These are phyloP conservation scores for Labeo catla DNA, from an alignment of 2,113 vertebrate species.

Conservation along the genomic window DNA sequence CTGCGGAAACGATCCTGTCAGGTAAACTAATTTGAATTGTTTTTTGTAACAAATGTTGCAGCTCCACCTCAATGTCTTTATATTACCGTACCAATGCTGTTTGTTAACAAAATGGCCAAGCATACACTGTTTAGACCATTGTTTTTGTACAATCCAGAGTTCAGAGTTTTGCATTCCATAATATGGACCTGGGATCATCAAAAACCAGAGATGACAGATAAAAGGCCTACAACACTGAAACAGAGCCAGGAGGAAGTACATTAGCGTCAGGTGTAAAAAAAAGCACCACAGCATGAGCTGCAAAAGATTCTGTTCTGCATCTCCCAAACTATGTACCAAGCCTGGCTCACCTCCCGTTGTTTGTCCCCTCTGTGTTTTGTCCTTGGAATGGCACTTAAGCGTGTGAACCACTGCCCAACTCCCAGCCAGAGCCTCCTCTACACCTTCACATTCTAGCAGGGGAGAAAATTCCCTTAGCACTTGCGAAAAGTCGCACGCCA, in stretches of 20 bases:
- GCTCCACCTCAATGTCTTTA: constrained; percentile 19
- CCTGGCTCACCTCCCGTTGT: constrained; percentile 16
- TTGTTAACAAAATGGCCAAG: constrained; percentile 24
- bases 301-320: neutral
- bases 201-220: constrained; percentile 16
- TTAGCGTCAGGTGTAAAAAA: constrained; percentile 33
- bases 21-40: neutral
- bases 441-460: constrained; percentile 22
- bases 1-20: constrained; percentile 13
- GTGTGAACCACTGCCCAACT: constrained; percentile 9
- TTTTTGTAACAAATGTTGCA: constrained; percentile 8
- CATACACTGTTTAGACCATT: constrained; percentile 15
- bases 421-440: constrained; percentile 20
- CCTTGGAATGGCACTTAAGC: neutral
- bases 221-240: neutral
- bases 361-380: constrained; percentile 35
- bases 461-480: constrained; percentile 62
- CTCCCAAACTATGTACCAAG: neutral
- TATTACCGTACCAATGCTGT: constrained; percentile 12
- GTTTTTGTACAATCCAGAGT: constrained; percentile 9
- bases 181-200: constrained; percentile 15
- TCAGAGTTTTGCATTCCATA: constrained; percentile 42
- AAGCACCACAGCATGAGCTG: neutral
- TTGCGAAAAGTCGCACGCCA: constrained; percentile 62
- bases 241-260: constrained; percentile 28